These are phyloP conservation scores for Aurelia aurita complex sp. Pacific DNA, from an alignment of 30 jellyfish, hydroid and myxozoan species.

Conservation along the genomic window DNA sequence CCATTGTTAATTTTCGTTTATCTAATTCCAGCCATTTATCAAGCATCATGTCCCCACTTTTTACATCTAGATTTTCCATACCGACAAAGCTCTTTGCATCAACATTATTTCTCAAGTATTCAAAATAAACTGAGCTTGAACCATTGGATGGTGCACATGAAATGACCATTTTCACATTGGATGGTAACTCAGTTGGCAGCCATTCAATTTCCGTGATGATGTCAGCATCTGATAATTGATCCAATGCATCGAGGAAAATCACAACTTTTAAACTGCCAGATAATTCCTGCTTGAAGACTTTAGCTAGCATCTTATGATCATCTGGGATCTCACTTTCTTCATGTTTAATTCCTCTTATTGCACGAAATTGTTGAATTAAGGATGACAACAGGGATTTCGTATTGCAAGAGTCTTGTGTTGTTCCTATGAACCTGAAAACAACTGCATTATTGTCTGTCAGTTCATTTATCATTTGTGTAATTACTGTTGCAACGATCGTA, in stretches of 20 bases:
- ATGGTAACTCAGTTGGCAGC: slow-evolving; percentile 30
- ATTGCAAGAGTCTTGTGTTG: slow-evolving; percentile 31
- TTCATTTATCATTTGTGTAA: background rate
- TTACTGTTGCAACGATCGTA: slow-evolving; percentile 12
- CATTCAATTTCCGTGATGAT: slow-evolving; percentile 32
- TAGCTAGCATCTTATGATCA: background rate
- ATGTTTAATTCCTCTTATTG: background rate
- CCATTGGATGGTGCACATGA: slow-evolving; percentile 38
- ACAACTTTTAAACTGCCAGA: background rate
- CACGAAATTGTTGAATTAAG: slow-evolving; percentile 21
- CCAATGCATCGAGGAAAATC: slow-evolving; percentile 41
- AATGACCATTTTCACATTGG: slow-evolving; percentile 15
- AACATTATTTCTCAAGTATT: slow-evolving; percentile 10
- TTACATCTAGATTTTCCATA: background rate
- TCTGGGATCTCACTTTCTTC: background rate
- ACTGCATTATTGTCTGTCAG: background rate
- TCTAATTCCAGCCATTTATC: slow-evolving; percentile 12
- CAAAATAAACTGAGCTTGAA: slow-evolving; percentile 10
- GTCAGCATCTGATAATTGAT: slow-evolving; percentile 48
- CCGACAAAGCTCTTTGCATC: background rate
- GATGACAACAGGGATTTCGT: slow-evolving; percentile 20
- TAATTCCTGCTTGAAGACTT: background rate
- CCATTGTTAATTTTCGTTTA: slow-evolving; percentile 1
- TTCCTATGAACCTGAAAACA: slow-evolving; percentile 38
- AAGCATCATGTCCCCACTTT: background rate